Percentiles rank a stretch among this genome's conserved stretches.
These are phyloP conservation scores for Luperina testacea DNA, from an alignment of 2,888 invertebrate species.

Conservation along the genomic window DNA sequence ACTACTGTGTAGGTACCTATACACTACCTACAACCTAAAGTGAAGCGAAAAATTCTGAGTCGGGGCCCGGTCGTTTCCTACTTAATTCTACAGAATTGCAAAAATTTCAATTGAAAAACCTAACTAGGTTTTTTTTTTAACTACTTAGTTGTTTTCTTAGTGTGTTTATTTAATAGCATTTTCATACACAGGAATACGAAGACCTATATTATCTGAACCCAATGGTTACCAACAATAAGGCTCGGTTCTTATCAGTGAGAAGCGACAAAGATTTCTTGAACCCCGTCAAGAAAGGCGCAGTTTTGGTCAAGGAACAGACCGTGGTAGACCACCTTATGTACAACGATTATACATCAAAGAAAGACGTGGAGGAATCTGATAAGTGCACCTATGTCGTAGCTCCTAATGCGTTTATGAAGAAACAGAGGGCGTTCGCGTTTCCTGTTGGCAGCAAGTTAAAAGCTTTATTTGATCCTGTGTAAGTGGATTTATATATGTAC, in stretches of 20 bases:
- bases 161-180: background rate
- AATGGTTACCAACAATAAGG: conserved; percentile 84
- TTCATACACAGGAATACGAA: conserved; percentile 79
- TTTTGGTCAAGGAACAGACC: conserved; percentile 92
- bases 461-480: conserved; percentile 92
- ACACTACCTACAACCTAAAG: background rate
- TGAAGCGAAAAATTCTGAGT: background rate
- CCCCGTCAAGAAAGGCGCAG: conserved; percentile 79
- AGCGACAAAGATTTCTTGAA: conserved; percentile 77
- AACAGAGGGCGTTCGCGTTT: conserved; percentile 93
- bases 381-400: conserved; percentile 95
- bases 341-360: conserved; percentile 91
- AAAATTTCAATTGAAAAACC: too few species aligned
- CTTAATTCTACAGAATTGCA: background rate
- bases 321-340: conserved; percentile 93
- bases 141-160: background rate
- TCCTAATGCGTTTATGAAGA: conserved; percentile 91
- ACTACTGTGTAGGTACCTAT: background rate
- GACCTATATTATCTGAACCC: conserved; percentile 81
- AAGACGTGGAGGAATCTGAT: conserved; percentile 90
- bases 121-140: too few species aligned
- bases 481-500: conserved; percentile 71
- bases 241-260: conserved; percentile 78
- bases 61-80: background rate
- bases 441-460: conserved; percentile 91